A percentile compares a stretch with the other conserved stretches of the same genome.
phyloP scores from a whole-genome alignment of 2,113 vertebrate genomes.

The Cynocephalus volans region DNA sequence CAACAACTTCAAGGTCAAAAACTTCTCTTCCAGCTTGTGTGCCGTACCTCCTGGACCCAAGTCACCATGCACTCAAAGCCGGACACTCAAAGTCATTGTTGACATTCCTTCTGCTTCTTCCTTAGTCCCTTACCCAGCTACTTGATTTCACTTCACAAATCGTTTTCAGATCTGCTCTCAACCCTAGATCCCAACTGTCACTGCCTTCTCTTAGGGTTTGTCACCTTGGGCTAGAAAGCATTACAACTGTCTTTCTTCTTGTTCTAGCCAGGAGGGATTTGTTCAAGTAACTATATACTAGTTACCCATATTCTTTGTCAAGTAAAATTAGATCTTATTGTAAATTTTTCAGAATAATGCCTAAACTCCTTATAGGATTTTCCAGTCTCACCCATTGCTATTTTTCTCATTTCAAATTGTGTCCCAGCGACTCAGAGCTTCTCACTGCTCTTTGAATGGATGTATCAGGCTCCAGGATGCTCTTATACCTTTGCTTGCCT shows the following conservation, averaged over 20 bases:
- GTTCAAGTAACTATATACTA: neutral
- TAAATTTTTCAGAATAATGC: neutral
- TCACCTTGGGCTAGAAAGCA: neutral
- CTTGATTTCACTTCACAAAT: neutral
- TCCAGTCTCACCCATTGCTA: fast-evolving
- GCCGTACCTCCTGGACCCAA: neutral
- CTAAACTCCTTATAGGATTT: neutral
- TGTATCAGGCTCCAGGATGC: too few species aligned
- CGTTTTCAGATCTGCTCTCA: neutral
- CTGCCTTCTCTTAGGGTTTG: neutral
- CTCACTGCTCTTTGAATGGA: neutral
- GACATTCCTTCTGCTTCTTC: neutral
- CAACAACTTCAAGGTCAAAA: neutral
- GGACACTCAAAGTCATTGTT: neutral
- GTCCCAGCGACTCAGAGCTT: neutral
- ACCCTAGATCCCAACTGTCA: neutral
- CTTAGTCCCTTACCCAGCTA: neutral
- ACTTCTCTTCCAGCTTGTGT: neutral
- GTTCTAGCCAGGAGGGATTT: neutral
- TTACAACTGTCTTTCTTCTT: neutral
- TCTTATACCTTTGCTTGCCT: neutral
- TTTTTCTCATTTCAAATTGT: neutral
- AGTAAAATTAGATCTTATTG: neutral
- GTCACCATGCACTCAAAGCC: neutral
- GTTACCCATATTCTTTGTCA: neutral